Percentiles rank a stretch among this genome's conserved stretches.
Conservation (phyloP, 2,888 invertebrate genomes). For the Lamellibrachia satsuma region DNA sequence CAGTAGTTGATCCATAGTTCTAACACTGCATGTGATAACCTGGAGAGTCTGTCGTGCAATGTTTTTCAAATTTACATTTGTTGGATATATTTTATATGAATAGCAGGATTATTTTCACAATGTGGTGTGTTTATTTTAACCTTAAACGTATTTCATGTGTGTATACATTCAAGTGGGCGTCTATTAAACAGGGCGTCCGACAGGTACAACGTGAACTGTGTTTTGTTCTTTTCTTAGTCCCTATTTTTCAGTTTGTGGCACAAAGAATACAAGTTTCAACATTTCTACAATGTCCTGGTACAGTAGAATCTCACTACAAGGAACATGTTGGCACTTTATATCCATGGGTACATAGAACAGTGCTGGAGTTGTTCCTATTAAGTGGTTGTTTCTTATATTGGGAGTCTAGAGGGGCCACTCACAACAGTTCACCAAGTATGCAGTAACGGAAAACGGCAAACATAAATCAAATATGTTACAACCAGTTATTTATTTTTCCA, state of each 20-base stretch:
- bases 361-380: too few species aligned
- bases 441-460: neutral
- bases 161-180: neutral
- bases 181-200: neutral
- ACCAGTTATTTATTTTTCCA: neutral
- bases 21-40: neutral
- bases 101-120: slow-evolving; percentile 11
- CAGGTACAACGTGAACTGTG: too few species aligned
- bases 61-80: neutral
- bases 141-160: neutral
- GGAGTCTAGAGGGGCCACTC: too few species aligned
- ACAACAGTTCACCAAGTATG: neutral
- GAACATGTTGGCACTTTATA: too few species aligned
- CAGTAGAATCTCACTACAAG: too few species aligned
- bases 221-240: too few species aligned
- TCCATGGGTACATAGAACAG: too few species aligned
- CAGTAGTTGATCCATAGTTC: neutral
- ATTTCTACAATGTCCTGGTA: too few species aligned
- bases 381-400: too few species aligned
- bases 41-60: neutral
- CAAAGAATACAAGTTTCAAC: too few species aligned
- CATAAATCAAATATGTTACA: neutral
- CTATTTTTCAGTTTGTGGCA: too few species aligned
- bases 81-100: neutral
- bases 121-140: neutral